Conservation (phyloP, 1,140 invertebrate genomes). For the Orius laevigatus region DNA sequence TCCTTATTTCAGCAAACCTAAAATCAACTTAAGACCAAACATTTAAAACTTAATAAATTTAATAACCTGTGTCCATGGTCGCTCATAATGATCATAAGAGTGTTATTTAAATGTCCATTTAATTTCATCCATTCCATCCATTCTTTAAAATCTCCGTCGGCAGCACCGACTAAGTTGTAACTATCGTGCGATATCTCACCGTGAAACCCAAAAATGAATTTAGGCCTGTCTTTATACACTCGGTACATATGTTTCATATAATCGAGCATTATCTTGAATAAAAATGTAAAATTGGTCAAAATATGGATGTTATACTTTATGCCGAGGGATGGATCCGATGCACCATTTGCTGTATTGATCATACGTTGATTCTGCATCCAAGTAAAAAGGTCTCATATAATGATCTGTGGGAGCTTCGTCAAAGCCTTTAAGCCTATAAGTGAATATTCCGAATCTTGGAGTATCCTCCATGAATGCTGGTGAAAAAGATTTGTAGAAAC, state of each 20-base stretch:
- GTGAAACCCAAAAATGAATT: constrained; percentile 76
- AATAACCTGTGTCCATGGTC: constrained; percentile 69
- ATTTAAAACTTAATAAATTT: neutral
- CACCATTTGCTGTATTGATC: constrained; percentile 46
- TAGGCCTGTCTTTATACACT: constrained; percentile 45
- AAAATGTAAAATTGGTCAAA: constrained; percentile 1
- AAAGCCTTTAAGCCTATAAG: constrained; percentile 81
- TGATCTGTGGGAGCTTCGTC: constrained; percentile 68
- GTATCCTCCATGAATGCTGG: constrained; percentile 77
- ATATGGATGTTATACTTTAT: constrained; percentile 40
- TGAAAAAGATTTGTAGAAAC: too few species aligned
- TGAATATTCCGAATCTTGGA: constrained; percentile 71
- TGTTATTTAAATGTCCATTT: constrained; percentile 52
- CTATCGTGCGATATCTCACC: constrained; percentile 79
- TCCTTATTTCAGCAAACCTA: constrained; percentile 63
- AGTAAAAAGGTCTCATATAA: constrained; percentile 71
- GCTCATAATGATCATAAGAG: constrained; percentile 67
- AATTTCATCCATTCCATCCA: constrained; percentile 43
- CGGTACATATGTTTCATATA: constrained; percentile 43
- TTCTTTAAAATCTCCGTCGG: constrained; percentile 53
- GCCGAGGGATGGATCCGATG: constrained; percentile 57
- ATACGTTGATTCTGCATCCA: constrained; percentile 28
- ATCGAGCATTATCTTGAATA: constrained; percentile 41
- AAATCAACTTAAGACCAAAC: constrained; percentile 4
- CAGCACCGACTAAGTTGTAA: constrained; percentile 54